Base-by-base conservation (phyloP, 2,888 invertebrate genomes). In the Chamaedrilus cognettii region DNA sequence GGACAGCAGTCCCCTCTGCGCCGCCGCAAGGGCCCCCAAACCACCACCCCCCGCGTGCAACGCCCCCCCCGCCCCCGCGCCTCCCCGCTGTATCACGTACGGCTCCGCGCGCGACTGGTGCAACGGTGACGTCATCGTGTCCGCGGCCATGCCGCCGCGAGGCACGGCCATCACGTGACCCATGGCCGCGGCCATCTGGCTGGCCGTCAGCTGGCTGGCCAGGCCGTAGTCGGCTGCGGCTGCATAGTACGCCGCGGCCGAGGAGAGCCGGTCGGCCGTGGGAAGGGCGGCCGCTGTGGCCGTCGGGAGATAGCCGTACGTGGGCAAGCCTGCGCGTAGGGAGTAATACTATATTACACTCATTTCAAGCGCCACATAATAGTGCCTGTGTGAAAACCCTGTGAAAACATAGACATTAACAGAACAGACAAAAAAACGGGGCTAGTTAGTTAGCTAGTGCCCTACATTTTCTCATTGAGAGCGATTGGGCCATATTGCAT, bases 141-240 rank as follows among this genome's bases (percentile, higher is more conserved):
- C 42, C 15, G 55, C 55, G 7, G 42, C 42, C 19, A 11, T 19
- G 7, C 19, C 11, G 19, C 11, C 42, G 11, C 55, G 11, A 7
- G 55, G 55, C 26, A 52, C 7, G 11, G 55, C 55, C 26, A 52
- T 7, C 19, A 52, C 26, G 26, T 52, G 55, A 7, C 55, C 55
- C 55, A 52, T 52, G 7, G 55, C 55, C 7, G 55, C 26, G 5
- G 28, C 55, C 55, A 52, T 52, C 55, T 52, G 55, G 26, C 26
- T 52, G 19, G 55, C 55, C 7, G 55, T 19, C 55, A 52, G 28
- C 26, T 7, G 55, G 5, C 5, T 19, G 15, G 55, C 55, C 11
- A 26, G 15, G 11, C 5, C 26, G 55, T 52, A 52, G 55, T 52
- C 55, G 26, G 55, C 28, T 7, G 28, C 19, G 7, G 42, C 42